These are phyloP conservation scores for Camponotus pennsylvanicus DNA, from an alignment of 1,140 invertebrate species.

Conservation along the genomic window DNA sequence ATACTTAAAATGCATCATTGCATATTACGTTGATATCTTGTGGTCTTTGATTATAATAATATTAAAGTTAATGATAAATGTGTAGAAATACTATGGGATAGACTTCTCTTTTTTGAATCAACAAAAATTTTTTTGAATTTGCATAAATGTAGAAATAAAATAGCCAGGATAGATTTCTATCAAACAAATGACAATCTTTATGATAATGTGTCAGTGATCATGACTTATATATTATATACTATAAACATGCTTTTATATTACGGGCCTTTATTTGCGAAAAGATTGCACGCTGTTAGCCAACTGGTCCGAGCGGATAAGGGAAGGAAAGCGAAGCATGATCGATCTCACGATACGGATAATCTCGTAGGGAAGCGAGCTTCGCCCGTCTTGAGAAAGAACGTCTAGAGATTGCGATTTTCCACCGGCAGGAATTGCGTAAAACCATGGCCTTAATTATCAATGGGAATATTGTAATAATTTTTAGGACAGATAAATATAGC, in stretches of 20 bases:
- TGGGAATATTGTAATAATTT: conserved; percentile 14
- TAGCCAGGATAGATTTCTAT: not conserved
- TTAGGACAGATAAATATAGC: not conserved
- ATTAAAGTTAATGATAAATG: not conserved
- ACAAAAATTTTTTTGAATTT: not conserved
- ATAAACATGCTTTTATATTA: not conserved
- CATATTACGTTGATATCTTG: not conserved
- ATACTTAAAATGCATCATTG: not conserved
- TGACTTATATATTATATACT: not conserved
- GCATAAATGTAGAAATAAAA: not conserved
- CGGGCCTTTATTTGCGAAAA: conserved; percentile 13
- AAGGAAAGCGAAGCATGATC: conserved; percentile 61
- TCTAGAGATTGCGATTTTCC: conserved; percentile 42
- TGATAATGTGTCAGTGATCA: not conserved
- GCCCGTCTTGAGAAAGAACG: conserved; percentile 51
- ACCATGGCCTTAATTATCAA: conserved; percentile 31
- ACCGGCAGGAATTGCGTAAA: conserved; percentile 20
- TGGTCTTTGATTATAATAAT: conserved; percentile 1
- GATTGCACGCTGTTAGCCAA: conserved; percentile 41
- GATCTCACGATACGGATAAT: conserved; percentile 62
- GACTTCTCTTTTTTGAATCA: not conserved
- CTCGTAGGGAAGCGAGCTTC: conserved; percentile 51
- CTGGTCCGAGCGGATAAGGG: conserved; percentile 50
- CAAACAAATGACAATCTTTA: not conserved
- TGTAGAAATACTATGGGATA: not conserved